A percentile compares a stretch with the other conserved stretches of the same genome.
Conservation (phyloP, 1,140 invertebrate genomes). For the Drosophila orosa region DNA sequence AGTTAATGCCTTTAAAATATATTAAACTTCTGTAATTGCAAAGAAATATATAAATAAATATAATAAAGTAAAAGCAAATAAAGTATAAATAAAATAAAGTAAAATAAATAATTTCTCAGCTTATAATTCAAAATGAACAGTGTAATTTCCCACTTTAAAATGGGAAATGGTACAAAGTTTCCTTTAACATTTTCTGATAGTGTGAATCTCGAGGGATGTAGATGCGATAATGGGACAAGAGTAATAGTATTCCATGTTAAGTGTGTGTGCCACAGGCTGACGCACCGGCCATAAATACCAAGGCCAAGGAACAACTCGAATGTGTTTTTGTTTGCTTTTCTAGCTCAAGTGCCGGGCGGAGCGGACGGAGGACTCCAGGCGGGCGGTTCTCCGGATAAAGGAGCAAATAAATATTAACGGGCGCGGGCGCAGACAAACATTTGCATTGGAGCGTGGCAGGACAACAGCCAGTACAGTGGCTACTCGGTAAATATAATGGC, state of each 20-base stretch:
- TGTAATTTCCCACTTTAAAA: not conserved
- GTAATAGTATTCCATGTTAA: conserved; percentile 51
- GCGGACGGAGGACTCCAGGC: conserved; percentile 18
- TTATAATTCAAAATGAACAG: too few species aligned
- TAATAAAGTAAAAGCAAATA: not conserved
- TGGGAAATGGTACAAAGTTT: not conserved
- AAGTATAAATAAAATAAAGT: not conserved
- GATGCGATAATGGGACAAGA: conserved; percentile 22
- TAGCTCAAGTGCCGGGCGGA: conserved; percentile 38
- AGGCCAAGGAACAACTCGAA: conserved; percentile 74
- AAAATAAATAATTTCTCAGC: not conserved
- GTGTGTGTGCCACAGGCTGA: conserved; percentile 62
- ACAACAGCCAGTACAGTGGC: conserved; percentile 32
- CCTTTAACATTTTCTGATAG: not conserved
- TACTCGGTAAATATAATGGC: not conserved
- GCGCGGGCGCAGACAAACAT: conserved; percentile 64
- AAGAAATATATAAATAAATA: not conserved
- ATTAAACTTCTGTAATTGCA: not conserved
- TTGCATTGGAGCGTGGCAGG: conserved; percentile 47
- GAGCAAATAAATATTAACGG: conserved; percentile 54
- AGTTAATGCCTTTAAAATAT: not conserved
- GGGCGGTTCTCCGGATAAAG: conserved; percentile 22
- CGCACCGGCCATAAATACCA: conserved; percentile 71
- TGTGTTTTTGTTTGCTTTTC: conserved; percentile 71
- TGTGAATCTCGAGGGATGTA: conserved; percentile 17